Evolutionary conservation across 2,797 vertebrate genomes (phyloP), one percentile per base, ranked within the genome.

Genomic region (Antrozous pallidus): DNA sequence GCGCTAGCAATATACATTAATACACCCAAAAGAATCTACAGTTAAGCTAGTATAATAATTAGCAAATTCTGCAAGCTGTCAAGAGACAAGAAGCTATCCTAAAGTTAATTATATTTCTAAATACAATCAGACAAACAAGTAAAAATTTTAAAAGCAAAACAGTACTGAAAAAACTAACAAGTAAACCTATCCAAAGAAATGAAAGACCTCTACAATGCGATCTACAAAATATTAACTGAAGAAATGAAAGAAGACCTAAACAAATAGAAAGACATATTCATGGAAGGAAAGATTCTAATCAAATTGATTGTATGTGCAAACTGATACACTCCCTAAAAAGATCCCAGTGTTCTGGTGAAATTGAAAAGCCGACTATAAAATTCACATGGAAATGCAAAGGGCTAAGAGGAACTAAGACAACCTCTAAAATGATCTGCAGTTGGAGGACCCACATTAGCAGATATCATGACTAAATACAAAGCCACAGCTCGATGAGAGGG

Each of bases 61-160:
- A 85, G 77, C 31, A 70, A 88, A 81, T 1, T 65, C 45, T 63
- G n/a, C n/a, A 49, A 81, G 16, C 1, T 12, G 1, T 36, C 54
- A 75, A 24, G 3, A 80, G 47, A 93, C 71, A 75, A 18, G 6
- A 26, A 2, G 70, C n/a, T 33, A 42, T 1, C 31, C 2, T 26
- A 78, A 90, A 73, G 74, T 31, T 63, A 56, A 40, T 3, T 73
- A 1, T 51, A 26, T 24, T 85, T 82, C 56, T 81, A 85, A 90
- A 69, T 16, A 81, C 24, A 56, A 36, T 73, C 33, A 47, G 16
- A 77, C 38, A 79, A 13, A 77, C n/a, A 56, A 58, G 24, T 3
- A 11, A 69, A 70, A n/a, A 11, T 22, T 36, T 28, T 12, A 40
- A 70, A 70, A 92, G 26, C 38, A 69, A 79, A 77, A 40, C 18